Conservation (phyloP, 1,140 invertebrate species). For the Drosophila sechellia region DNA sequence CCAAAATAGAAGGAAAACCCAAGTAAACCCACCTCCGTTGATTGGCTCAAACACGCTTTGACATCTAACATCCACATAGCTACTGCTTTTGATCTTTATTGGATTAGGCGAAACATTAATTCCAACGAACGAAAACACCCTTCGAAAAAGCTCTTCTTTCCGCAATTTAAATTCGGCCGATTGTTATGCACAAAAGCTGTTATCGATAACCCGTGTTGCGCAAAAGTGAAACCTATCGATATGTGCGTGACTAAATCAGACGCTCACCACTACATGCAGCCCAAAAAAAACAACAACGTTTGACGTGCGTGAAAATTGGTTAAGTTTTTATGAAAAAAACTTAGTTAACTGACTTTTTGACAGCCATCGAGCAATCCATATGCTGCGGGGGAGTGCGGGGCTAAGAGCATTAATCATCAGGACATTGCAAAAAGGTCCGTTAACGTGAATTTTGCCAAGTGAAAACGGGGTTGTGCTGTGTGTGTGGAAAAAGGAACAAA, state of each 20-base stretch:
- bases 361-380: constrained; percentile 36
- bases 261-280: constrained; percentile 49
- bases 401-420: constrained; percentile 21
- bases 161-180: constrained; percentile 14
- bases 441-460: constrained; percentile 52
- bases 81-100: constrained; percentile 51
- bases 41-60: constrained; percentile 48
- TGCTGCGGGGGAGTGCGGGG: constrained; percentile 40
- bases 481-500: constrained; percentile 46
- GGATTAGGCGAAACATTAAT: constrained; percentile 59
- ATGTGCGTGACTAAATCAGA: constrained; percentile 26
- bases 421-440: constrained; percentile 22
- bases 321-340: constrained; percentile 73
- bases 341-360: constrained; percentile 29
- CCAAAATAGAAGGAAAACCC: background rate
- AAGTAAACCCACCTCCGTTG: constrained; percentile 47
- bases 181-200: constrained; percentile 3
- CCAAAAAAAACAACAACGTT: constrained; percentile 45
- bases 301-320: constrained; percentile 80
- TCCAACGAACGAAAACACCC: constrained; percentile 29
- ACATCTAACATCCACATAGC: constrained; percentile 73
- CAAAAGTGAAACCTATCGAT: constrained; percentile 40
- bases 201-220: constrained; percentile 24
- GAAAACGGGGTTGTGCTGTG: constrained; percentile 50
- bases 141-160: constrained; percentile 23